Evolutionary conservation across 1,140 invertebrate species (phyloP).

Genomic region (Galendromus occidentalis): DNA sequence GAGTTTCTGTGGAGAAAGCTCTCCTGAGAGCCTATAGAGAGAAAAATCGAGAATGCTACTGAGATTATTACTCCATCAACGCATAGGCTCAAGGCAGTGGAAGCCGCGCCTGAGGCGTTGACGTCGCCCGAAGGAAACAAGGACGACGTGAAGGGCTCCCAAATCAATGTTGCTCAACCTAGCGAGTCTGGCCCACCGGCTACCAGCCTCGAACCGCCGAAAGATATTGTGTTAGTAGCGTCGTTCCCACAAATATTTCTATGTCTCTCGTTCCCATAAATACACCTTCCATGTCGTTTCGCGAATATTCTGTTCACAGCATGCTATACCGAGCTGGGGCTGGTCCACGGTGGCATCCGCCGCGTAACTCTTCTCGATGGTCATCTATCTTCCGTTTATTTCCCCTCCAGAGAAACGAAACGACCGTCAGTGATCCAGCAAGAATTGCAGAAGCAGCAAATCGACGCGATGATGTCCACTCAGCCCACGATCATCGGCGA

Average conservation of each 20-base stretch:
- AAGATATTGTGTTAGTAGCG: not conserved
- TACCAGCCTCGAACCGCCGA: not conserved
- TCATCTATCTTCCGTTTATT: not conserved
- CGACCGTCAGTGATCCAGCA: not conserved
- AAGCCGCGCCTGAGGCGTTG: not conserved
- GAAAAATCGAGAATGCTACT: too few species aligned
- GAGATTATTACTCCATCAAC: too few species aligned
- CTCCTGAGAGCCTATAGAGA: too few species aligned
- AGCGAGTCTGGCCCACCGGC: not conserved
- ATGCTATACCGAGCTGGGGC: too few species aligned
- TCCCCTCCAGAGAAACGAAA: not conserved
- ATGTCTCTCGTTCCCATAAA: not conserved
- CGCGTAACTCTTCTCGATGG: too few species aligned
- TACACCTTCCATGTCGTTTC: not conserved
- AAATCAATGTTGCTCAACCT: not conserved
- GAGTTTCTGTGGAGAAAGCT: too few species aligned
- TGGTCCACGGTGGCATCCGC: too few species aligned
- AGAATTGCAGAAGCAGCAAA: not conserved
- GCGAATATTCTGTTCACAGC: too few species aligned
- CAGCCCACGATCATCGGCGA: not conserved
- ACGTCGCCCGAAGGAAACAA: not conserved
- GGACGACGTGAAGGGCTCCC: not conserved
- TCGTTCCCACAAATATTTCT: not conserved
- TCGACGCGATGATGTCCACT: not conserved
- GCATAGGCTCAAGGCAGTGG: not conserved